A percentile compares a stretch with the other conserved stretches of the same genome.
phyloP scores from a whole-genome alignment of 2,113 vertebrate species.

The Cryptomyrus ogoouensis region DNA sequence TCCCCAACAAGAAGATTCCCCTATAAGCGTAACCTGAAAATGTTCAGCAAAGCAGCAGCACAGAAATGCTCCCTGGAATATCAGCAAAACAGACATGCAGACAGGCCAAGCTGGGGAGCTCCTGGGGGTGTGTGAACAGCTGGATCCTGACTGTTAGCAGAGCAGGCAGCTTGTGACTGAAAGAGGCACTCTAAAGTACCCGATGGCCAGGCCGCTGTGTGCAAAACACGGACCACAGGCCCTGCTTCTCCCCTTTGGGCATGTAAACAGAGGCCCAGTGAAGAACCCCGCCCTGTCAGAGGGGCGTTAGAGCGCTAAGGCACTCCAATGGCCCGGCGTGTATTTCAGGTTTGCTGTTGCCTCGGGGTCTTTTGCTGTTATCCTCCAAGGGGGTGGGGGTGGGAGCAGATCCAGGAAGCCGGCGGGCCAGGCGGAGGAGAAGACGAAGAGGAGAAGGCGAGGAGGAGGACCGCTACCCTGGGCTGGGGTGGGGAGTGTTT shows the following conservation, averaged over 20 bases:
- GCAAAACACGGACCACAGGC: neutral
- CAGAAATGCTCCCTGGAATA: neutral
- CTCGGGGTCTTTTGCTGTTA: neutral
- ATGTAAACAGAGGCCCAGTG: conserved; percentile 3
- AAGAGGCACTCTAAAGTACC: neutral
- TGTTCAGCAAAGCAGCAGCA: neutral
- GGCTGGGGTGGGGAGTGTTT: neutral
- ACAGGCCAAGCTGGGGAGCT: neutral
- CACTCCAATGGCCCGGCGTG: neutral
- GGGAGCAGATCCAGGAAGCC: neutral
- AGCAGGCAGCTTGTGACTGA: neutral
- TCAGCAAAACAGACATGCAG: neutral
- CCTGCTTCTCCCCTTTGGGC: neutral
- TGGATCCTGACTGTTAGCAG: neutral
- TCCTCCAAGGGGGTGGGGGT: neutral
- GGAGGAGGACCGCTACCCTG: neutral
- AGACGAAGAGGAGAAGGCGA: neutral
- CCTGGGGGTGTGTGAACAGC: neutral
- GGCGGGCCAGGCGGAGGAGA: neutral
- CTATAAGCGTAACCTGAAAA: neutral
- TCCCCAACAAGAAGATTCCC: neutral
- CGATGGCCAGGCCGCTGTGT: neutral
- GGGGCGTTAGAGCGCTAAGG: neutral
- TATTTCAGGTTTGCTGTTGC: neutral
- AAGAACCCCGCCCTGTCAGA: neutral